Percentiles rank a stretch among this genome's conserved stretches.
These are phyloP conservation scores for Acanthaster planci DNA, from an alignment of 35 echinoderm and acorn worm genomes.

Conservation along the genomic window DNA sequence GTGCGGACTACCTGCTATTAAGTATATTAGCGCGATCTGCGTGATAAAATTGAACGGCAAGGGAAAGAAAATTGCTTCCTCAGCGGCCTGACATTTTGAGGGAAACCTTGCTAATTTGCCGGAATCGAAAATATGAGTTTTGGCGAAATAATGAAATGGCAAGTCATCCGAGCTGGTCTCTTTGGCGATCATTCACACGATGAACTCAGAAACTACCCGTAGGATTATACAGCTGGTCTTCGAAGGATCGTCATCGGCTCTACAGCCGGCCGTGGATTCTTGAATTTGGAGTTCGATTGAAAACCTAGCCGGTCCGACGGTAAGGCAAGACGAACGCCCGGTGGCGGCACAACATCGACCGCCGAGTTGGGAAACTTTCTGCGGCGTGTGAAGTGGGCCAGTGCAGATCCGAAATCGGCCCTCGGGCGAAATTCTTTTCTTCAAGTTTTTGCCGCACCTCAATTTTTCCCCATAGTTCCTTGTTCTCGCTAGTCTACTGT, in stretches of 20 bases:
- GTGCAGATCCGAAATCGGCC: conserved; percentile 7
- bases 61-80: neutral
- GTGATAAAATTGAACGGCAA: neutral
- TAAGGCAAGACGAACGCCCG: conserved; percentile 1
- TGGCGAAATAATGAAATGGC: too few species aligned
- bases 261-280: neutral
- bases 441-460: too few species aligned
- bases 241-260: conserved; percentile 10
- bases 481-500: neutral
- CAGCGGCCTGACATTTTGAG: neutral
- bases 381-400: conserved; percentile 22
- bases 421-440: conserved; percentile 12
- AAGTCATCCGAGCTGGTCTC: neutral
- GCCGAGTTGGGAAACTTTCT: conserved; percentile 16
- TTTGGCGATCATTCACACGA: conserved; percentile 10
- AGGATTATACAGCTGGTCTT: conserved; percentile 14
- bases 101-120: neutral
- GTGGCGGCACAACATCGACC: conserved; percentile 21
- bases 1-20: too few species aligned
- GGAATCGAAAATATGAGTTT: too few species aligned
- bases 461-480: too few species aligned
- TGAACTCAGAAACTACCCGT: neutral
- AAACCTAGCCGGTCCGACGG: neutral
- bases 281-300: conserved; percentile 14
- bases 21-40: too few species aligned